Conservation (phyloP, 2,113 vertebrate genomes). For the Cynopterus brachyotis region DNA sequence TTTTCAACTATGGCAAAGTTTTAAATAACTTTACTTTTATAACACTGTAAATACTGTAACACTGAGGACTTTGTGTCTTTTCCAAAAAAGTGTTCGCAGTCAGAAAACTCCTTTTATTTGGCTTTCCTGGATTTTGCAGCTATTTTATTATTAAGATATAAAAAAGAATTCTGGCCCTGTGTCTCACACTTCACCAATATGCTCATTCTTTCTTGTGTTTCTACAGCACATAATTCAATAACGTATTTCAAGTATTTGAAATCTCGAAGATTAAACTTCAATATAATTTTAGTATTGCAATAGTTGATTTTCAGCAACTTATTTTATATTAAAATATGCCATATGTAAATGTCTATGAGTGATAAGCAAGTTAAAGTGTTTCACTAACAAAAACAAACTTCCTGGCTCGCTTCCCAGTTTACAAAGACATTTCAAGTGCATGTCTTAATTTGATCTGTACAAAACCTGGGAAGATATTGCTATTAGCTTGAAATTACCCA, state of each 20-base stretch:
- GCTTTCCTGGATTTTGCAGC: neutral
- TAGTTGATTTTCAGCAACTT: neutral
- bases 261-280: neutral
- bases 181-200: neutral
- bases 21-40: conserved; percentile 1
- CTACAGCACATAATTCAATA: neutral
- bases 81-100: neutral
- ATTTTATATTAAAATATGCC: neutral
- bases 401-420: neutral
- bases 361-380: neutral
- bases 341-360: neutral
- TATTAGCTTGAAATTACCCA: neutral
- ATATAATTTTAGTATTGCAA: neutral
- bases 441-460: neutral
- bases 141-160: neutral
- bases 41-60: neutral
- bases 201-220: neutral
- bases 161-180: neutral
- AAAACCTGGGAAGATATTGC: neutral
- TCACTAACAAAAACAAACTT: neutral
- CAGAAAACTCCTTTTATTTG: neutral
- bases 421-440: neutral
- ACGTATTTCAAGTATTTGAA: neutral
- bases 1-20: conserved; percentile 32
- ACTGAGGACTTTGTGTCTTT: neutral